Conservation (phyloP, 2,113 vertebrate genomes). For the Protomyctophum bolini region DNA sequence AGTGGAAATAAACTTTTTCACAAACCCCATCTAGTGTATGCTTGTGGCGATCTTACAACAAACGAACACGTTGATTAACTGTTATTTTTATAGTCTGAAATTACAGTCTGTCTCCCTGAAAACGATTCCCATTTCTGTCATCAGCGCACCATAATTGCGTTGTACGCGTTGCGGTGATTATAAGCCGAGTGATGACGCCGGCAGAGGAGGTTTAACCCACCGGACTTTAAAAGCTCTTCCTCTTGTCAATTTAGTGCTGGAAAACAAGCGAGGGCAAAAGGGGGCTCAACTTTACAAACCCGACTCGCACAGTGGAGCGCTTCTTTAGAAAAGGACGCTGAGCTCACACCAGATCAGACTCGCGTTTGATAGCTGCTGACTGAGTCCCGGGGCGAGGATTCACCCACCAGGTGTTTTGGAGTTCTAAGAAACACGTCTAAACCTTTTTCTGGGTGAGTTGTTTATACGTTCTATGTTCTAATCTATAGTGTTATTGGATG, state of each 20-base stretch:
- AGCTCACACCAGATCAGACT: background rate
- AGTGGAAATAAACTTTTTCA: constrained; percentile 21
- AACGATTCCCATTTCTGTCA: constrained; percentile 9
- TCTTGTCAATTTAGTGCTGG: constrained; percentile 42
- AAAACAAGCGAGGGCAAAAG: background rate
- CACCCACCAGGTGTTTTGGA: too few relatives aligned
- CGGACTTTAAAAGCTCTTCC: constrained; percentile 23
- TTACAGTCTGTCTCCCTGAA: constrained; percentile 37
- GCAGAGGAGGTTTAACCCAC: constrained; percentile 43
- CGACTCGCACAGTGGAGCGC: constrained; percentile 27
- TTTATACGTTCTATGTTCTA: too few relatives aligned
- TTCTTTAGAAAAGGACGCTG: constrained; percentile 4
- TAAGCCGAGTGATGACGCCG: constrained; percentile 47
- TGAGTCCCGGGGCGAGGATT: too few relatives aligned
- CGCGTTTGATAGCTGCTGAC: too few relatives aligned
- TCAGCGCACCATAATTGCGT: constrained; percentile 23
- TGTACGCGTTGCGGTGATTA: constrained; percentile 33
- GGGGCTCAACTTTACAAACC: constrained; percentile 9
- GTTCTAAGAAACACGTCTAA: too few relatives aligned
- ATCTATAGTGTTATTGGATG: too few relatives aligned
- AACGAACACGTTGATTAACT: constrained; percentile 34
- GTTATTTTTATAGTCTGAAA: constrained; percentile 54
- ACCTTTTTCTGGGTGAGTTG: too few relatives aligned
- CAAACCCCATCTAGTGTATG: background rate
- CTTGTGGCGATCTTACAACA: constrained; percentile 8